These are phyloP conservation scores for Lacerta bilineata DNA, from an alignment of 2,797 vertebrate species.

Conservation along the genomic window DNA sequence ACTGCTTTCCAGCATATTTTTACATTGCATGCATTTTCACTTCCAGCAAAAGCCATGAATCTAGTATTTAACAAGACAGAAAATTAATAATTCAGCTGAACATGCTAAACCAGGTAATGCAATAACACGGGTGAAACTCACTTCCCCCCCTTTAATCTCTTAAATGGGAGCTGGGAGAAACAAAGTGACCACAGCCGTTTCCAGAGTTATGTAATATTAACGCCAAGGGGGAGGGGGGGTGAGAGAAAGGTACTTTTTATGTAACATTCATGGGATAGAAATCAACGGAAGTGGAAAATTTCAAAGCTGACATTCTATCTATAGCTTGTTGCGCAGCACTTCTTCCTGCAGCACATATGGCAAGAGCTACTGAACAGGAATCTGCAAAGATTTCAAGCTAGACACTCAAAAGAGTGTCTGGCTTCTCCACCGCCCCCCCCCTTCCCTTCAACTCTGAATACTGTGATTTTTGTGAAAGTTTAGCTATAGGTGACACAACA, in stretches of 20 bases:
- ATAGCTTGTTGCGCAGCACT: slow-evolving; percentile 47
- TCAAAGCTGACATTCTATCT: slow-evolving; percentile 63
- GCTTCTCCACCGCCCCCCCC: too few species aligned
- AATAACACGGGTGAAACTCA: slow-evolving; percentile 84
- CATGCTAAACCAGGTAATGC: slow-evolving; percentile 95
- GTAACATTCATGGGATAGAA: slow-evolving; percentile 71
- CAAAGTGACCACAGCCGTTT: slow-evolving; percentile 79
- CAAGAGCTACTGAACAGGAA: slow-evolving; percentile 60
- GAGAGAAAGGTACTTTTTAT: slow-evolving; percentile 68
- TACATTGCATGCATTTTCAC: slow-evolving; percentile 77
- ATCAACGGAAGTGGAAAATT: slow-evolving; percentile 67
- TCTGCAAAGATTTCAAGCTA: slow-evolving; percentile 52
- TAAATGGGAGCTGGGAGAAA: slow-evolving; percentile 71
- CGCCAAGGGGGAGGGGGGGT: slow-evolving; percentile 7
- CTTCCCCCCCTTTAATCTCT: slow-evolving; percentile 69
- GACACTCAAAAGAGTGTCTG: slow-evolving; percentile 13
- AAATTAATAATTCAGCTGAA: slow-evolving; percentile 91
- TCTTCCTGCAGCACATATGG: slow-evolving; percentile 54
- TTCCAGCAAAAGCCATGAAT: slow-evolving; percentile 77
- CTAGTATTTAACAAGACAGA: slow-evolving; percentile 80
- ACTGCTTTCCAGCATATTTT: slow-evolving; percentile 75
- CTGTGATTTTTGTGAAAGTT: slow-evolving; percentile 56
- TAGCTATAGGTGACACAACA: slow-evolving; percentile 7
- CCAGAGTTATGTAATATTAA: slow-evolving; percentile 87
- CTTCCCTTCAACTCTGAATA: background rate